phyloP scores from a whole-genome alignment of 2,888 invertebrate species.

The Autographa pulchrina region DNA sequence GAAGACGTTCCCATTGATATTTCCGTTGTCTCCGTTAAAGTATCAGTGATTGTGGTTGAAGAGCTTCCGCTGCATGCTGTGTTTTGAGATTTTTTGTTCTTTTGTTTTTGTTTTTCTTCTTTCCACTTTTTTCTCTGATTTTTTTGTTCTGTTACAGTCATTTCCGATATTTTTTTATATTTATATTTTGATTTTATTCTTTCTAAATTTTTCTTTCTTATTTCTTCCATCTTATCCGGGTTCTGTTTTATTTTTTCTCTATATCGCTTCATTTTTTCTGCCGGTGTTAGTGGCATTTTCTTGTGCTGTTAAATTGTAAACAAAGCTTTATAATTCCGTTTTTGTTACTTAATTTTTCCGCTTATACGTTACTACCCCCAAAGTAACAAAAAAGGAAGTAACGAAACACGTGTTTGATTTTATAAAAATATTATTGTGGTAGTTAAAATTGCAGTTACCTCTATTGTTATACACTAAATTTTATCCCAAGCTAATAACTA shows the following conservation, averaged over 20 bases:
- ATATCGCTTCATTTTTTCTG: no score
- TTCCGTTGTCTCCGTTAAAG: conserved; percentile 6
- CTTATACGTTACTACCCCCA: no score
- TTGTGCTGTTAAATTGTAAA: no score
- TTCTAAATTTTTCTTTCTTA: no score
- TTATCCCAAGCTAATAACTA: conserved; percentile 2
- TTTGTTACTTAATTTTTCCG: no score
- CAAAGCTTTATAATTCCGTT: no score
- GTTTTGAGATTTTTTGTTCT: conserved; percentile 7
- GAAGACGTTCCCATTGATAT: conserved; percentile 7
- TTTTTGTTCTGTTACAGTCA: conserved; percentile 17
- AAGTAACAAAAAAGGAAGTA: no score
- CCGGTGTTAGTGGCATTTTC: no score
- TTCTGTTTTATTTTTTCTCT: no score
- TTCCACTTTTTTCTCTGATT: conserved; percentile 12
- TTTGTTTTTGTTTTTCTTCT: conserved; percentile 16
- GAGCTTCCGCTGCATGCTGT: background rate
- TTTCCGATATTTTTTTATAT: conserved; percentile 21
- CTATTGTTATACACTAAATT: background rate
- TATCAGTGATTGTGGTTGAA: conserved; percentile 6
- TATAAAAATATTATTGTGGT: no score
- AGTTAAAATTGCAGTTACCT: background rate
- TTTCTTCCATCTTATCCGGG: no score
- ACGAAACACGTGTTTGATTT: no score
- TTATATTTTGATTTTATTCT: conserved; percentile 11